Evolutionary conservation across 2,888 invertebrate genomes (phyloP).

Genomic region (Rambutsinella grinnellia): DNA sequence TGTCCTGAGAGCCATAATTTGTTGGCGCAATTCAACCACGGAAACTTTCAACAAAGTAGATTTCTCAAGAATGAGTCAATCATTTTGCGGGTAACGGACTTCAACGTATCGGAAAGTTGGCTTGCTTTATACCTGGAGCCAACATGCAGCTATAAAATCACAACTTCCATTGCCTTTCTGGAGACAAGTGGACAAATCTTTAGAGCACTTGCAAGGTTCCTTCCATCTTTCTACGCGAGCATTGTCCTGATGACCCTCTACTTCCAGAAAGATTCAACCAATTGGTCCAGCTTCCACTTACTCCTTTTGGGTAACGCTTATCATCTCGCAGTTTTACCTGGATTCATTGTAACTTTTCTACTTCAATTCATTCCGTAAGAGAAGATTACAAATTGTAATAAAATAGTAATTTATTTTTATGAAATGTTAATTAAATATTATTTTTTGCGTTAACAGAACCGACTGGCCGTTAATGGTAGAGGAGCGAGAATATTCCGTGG

Average conservation of each 20-base stretch:
- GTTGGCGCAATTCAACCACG: slow-evolving; percentile 57
- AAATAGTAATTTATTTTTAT: slow-evolving; percentile 3
- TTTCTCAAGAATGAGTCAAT: slow-evolving; percentile 58
- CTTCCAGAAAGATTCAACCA: slow-evolving; percentile 70
- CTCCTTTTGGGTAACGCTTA: slow-evolving; percentile 74
- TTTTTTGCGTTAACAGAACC: too few species aligned
- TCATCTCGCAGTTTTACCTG: slow-evolving; percentile 72
- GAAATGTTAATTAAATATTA: background rate
- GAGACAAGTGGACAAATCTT: slow-evolving; percentile 72
- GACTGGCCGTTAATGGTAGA: slow-evolving; percentile 53
- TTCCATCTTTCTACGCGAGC: slow-evolving; percentile 78
- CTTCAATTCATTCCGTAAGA: slow-evolving; percentile 61
- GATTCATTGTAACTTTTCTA: slow-evolving; percentile 69
- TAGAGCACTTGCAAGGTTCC: slow-evolving; percentile 76
- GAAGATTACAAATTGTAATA: background rate
- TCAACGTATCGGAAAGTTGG: slow-evolving; percentile 69
- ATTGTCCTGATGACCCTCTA: slow-evolving; percentile 76
- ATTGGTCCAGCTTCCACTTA: slow-evolving; percentile 72
- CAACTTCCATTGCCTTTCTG: slow-evolving; percentile 70
- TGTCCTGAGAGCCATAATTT: slow-evolving; percentile 48
- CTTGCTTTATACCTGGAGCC: slow-evolving; percentile 79
- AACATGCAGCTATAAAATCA: slow-evolving; percentile 78
- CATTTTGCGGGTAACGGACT: slow-evolving; percentile 51
- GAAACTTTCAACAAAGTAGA: slow-evolving; percentile 43
- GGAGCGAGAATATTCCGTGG: slow-evolving; percentile 29